Conservation (phyloP, 2,113 vertebrate genomes). For the Pteruthius melanotis region DNA sequence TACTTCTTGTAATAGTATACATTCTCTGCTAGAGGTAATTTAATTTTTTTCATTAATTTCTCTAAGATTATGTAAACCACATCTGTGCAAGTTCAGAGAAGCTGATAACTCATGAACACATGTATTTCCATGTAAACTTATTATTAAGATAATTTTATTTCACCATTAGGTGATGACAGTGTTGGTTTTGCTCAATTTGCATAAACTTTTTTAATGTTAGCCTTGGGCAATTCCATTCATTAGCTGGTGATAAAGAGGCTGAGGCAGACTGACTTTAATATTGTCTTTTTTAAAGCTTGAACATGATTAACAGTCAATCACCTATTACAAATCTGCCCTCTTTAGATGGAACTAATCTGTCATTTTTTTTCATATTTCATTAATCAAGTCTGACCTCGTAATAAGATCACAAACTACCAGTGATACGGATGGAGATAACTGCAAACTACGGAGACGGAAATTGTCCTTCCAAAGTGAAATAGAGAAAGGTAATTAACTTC, state of each 20-base stretch:
- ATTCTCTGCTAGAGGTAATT: neutral
- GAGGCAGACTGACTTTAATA: constrained; percentile 4
- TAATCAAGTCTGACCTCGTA: constrained; percentile 74
- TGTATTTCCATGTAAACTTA: neutral
- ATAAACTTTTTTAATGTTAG: neutral
- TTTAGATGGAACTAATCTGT: constrained; percentile 52
- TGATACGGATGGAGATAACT: constrained; percentile 82
- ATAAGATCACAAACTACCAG: constrained; percentile 75
- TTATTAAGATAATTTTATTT: constrained; percentile 1
- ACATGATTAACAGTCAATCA: constrained; percentile 26
- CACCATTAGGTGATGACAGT: neutral
- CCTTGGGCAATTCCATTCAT: neutral
- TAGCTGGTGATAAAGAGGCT: neutral
- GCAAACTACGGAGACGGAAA: constrained; percentile 82
- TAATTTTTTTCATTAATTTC: neutral
- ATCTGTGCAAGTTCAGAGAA: neutral
- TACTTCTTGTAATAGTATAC: neutral
- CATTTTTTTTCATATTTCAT: constrained; percentile 59
- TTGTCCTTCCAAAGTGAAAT: constrained; percentile 89
- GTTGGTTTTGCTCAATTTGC: neutral
- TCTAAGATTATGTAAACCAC: neutral
- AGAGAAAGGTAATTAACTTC: constrained; percentile 81
- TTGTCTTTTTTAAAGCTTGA: constrained; percentile 5
- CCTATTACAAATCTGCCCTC: neutral
- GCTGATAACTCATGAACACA: neutral